Base-by-base conservation (phyloP, 2,797 vertebrate species). In the Luscinia luscinia region DNA sequence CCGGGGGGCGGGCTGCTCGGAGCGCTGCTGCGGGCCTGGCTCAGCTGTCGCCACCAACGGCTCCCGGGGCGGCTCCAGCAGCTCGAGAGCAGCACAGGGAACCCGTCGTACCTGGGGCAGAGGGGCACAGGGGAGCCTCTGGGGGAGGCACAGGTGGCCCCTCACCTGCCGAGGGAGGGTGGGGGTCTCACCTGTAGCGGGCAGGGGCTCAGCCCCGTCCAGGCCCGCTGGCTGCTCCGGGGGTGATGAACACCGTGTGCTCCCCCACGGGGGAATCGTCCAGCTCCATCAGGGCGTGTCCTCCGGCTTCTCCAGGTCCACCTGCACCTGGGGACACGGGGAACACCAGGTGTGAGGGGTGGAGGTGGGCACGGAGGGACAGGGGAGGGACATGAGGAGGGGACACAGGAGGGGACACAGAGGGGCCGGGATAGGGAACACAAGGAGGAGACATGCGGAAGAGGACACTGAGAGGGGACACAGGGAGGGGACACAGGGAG, bases 231-330 rank as follows among this genome's bases (percentile, higher is more conserved):
- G 99, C 26, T 98, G 98, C 84, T 99, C 99, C 0, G n/a, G n/a
- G 99, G 88, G 99, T 99, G 97, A 99, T 99, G 81, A 99, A 99
- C 41, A 99, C 99, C 0, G 99, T 99, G 97, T 99, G 99, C n/a
- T 99, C n/a, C n/a, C 1, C 99, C 97, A 9, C 98, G 98, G 4
- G 97, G 97, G 90, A n/a, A n/a, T 99, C 99, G 0, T 99, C 99
- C 93, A 99, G 96, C 62, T 99, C 99, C 21, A 99, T 98, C 62
- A 99, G 7, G 98, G 96, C 2, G 98, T 93, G 0, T 98, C 98
- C 94, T 99, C 99, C 0, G n/a, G 98, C 95, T 98, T 99, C 96
- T 99, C 99, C 97, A 98, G 98, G 2, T 99, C 99, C 43, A 98
- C 98, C 77, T 99, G 98, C 9, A 98, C 97, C 97, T 98, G 89